Conservation (phyloP, 2,113 vertebrate species). For the Phaethon lepturus region DNA sequence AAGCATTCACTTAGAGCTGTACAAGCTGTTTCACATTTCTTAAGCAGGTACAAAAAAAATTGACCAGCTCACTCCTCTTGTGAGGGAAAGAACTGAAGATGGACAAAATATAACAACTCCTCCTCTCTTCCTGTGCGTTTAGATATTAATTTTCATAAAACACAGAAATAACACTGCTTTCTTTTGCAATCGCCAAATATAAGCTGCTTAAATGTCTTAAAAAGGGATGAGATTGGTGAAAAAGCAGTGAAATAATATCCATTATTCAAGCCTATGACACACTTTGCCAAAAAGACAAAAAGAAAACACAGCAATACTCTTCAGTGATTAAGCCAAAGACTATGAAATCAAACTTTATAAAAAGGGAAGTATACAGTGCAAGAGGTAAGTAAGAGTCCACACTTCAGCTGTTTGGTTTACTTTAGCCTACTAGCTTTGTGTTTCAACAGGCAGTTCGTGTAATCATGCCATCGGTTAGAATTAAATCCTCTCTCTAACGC, state of each 20-base stretch:
- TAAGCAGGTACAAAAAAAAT: neutral
- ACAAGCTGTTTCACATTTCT: neutral
- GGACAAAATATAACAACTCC: neutral
- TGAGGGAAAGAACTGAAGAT: neutral
- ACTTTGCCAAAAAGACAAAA: neutral
- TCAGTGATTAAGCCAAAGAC: neutral
- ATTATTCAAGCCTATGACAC: neutral
- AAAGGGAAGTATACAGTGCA: neutral
- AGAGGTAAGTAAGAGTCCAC: neutral
- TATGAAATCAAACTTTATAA: slow-evolving; percentile 11
- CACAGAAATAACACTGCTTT: neutral
- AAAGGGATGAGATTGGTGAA: neutral
- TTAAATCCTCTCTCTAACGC: neutral
- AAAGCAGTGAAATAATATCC: neutral
- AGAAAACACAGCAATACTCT: neutral
- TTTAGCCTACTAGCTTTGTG: neutral
- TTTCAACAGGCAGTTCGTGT: neutral
- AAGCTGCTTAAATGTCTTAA: slow-evolving; percentile 21
- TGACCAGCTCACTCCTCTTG: neutral
- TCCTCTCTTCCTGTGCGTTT: neutral
- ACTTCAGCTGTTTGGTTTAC: neutral
- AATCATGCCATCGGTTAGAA: neutral
- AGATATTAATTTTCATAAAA: neutral
- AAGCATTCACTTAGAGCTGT: neutral
- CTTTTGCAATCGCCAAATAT: neutral